Evolutionary conservation across 1,140 invertebrate genomes (phyloP).

Genomic region (Hirudo medicinalis): DNA sequence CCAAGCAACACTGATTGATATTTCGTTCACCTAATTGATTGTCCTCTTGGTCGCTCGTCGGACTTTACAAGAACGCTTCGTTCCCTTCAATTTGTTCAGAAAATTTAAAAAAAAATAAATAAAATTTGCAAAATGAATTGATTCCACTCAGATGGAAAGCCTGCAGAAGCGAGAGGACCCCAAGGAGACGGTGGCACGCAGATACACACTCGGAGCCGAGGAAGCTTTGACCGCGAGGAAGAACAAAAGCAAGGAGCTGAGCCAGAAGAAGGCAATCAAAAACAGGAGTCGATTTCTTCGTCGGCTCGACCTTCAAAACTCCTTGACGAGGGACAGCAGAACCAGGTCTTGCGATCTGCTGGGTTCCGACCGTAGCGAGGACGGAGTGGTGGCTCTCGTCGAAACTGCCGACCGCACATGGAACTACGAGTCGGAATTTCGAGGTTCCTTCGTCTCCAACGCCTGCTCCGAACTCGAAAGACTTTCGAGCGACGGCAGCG

Average conservation of each 20-base stretch:
- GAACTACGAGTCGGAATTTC: neutral
- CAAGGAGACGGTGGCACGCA: neutral
- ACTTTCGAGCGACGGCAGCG: neutral
- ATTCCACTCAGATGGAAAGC: neutral
- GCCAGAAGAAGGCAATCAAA: neutral
- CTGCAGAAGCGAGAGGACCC: conserved; percentile 6
- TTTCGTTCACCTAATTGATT: no score
- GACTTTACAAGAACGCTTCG: no score
- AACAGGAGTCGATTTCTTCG: neutral
- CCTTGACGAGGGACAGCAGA: neutral
- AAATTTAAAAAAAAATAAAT: neutral
- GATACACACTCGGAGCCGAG: neutral
- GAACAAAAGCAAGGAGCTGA: neutral
- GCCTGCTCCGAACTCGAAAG: neutral
- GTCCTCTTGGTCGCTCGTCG: no score
- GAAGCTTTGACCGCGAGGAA: neutral
- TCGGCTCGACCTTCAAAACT: no score
- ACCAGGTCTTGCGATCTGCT: neutral
- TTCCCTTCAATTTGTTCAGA: neutral
- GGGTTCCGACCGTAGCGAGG: neutral
- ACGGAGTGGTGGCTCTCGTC: neutral
- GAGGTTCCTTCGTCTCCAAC: no score
- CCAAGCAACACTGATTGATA: no score
- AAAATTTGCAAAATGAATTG: neutral
- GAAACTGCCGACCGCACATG: neutral